These are phyloP conservation scores for Podarcis cretensis DNA, from an alignment of 2,113 vertebrate species.

Conservation along the genomic window DNA sequence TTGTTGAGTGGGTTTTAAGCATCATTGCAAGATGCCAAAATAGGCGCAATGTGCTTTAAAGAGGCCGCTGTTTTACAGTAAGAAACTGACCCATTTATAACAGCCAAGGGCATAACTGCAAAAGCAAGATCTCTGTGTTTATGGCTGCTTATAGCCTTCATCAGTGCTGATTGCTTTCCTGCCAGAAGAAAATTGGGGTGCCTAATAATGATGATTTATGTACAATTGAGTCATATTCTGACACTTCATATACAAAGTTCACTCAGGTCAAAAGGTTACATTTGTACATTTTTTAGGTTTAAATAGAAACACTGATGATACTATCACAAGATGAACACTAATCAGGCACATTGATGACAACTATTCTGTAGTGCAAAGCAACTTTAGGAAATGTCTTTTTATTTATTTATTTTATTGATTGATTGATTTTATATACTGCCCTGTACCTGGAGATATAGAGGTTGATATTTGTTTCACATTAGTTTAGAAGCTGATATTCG, in stretches of 20 bases:
- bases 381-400: neutral
- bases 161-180: neutral
- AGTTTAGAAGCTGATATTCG: too few relatives aligned
- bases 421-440: too few relatives aligned
- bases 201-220: neutral
- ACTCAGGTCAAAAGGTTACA: neutral
- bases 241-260: neutral
- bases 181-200: neutral
- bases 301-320: neutral
- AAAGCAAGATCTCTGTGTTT: neutral
- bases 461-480: too few relatives aligned
- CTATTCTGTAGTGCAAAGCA: neutral
- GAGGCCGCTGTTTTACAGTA: neutral
- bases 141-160: neutral
- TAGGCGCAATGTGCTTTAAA: neutral
- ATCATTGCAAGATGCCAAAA: neutral
- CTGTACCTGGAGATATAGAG: too few relatives aligned
- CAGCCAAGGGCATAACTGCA: too few relatives aligned
- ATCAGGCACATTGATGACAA: neutral
- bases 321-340: neutral
- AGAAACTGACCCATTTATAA: neutral
- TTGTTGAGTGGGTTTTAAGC: neutral
- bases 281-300: neutral
- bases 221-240: neutral
- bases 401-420: too few relatives aligned